phyloP scores from a whole-genome alignment of 2,888 invertebrate genomes.

The Diarsia dahlii region DNA sequence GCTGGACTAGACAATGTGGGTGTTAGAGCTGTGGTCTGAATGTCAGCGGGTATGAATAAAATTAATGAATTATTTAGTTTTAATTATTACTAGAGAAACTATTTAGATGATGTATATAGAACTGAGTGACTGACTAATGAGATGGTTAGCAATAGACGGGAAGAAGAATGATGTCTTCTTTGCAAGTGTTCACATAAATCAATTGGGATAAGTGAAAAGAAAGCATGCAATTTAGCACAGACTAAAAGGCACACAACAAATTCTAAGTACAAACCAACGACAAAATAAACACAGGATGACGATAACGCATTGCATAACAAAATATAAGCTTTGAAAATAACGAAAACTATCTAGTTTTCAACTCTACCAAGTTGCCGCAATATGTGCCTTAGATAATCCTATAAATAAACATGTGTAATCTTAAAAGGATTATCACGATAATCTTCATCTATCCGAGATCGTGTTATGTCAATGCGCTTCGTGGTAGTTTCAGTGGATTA shows the following conservation, averaged over 20 bases:
- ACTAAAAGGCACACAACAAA: neutral
- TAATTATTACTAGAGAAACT: too few species aligned
- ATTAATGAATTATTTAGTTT: neutral
- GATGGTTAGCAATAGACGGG: neutral
- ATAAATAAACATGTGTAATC: constrained; percentile 38
- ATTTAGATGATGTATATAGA: neutral
- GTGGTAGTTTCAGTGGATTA: constrained; percentile 34
- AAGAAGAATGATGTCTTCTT: neutral
- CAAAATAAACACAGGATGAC: neutral
- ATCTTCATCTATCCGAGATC: constrained; percentile 31
- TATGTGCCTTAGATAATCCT: constrained; percentile 13
- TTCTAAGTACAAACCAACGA: neutral
- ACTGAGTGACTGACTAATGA: neutral
- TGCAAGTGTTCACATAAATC: neutral
- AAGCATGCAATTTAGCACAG: neutral
- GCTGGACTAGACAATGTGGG: constrained; percentile 48
- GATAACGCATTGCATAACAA: neutral
- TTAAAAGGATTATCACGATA: constrained; percentile 38
- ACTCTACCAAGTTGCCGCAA: neutral
- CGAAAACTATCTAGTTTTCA: neutral
- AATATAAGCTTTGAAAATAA: neutral
- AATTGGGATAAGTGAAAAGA: neutral
- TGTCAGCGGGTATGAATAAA: constrained; percentile 33
- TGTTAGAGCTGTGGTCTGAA: constrained; percentile 24
- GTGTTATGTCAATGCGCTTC: constrained; percentile 32